phyloP scores from a whole-genome alignment of 2,888 invertebrate genomes.

The Erebia palarica region DNA sequence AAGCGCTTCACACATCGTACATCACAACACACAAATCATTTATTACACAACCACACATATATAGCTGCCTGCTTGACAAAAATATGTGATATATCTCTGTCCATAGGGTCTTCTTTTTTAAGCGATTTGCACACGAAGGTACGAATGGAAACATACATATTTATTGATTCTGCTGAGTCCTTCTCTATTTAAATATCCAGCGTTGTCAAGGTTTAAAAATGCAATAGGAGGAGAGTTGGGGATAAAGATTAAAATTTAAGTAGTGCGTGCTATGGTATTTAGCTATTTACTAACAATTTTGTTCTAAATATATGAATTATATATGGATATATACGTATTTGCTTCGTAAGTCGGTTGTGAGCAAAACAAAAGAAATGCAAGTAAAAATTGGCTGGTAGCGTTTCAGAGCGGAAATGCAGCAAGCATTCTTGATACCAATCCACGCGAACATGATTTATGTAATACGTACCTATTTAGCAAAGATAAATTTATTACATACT shows the following conservation, averaged over 20 bases:
- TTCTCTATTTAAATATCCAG: conserved; percentile 42
- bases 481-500: not conserved
- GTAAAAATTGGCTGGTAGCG: not conserved
- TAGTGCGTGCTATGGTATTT: not conserved
- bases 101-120: conserved; percentile 37
- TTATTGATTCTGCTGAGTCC: conserved; percentile 42
- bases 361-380: conserved; percentile 3
- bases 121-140: conserved; percentile 26
- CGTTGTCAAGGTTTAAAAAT: conserved; percentile 36
- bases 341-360: not conserved
- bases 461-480: not conserved
- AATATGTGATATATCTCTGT: conserved; percentile 36
- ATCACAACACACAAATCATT: conserved; percentile 57
- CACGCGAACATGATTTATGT: conserved; percentile 15
- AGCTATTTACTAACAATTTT: not conserved
- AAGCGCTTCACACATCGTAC: conserved; percentile 66
- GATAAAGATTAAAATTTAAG: not conserved
- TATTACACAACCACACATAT: conserved; percentile 55
- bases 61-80: conserved; percentile 40
- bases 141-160: conserved; percentile 39
- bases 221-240: conserved; percentile 31
- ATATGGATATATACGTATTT: not conserved
- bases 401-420: conserved; percentile 19
- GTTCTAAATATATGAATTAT: not conserved
- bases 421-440: conserved; percentile 15